A percentile compares a stretch with the other conserved stretches of the same genome.
Evolutionary conservation across 2,888 invertebrate genomes (phyloP).

Genomic region (Odiellus spinosus): DNA sequence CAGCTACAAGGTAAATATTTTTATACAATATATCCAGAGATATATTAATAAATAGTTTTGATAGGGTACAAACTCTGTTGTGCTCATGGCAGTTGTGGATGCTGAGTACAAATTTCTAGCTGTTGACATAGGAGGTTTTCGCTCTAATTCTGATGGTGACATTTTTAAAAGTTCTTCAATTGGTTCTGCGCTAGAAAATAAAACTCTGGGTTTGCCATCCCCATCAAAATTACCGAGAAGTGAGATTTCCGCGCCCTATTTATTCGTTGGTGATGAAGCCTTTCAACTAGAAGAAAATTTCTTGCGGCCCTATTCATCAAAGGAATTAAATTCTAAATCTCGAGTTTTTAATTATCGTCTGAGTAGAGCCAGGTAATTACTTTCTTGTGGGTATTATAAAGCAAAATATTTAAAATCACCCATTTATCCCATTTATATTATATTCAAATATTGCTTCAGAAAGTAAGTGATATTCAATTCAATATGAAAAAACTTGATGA

Average conservation of each 20-base stretch:
- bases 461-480: too few species aligned
- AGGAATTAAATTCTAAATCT: conserved; percentile 1
- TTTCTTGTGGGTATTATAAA: too few species aligned
- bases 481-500: too few species aligned
- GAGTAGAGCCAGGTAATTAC: conserved; percentile 6
- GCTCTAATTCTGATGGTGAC: background rate
- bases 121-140: background rate
- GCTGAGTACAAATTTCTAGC: too few species aligned
- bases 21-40: too few species aligned
- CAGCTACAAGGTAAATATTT: too few species aligned
- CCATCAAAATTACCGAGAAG: background rate
- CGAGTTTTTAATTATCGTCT: conserved; percentile 16
- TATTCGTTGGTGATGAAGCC: conserved; percentile 19
- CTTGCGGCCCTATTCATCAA: conserved; percentile 12
- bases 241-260: conserved; percentile 8
- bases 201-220: background rate
- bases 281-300: conserved; percentile 16
- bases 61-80: too few species aligned
- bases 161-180: background rate
- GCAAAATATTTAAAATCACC: too few species aligned
- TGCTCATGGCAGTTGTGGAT: too few species aligned
- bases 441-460: too few species aligned
- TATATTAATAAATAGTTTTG: too few species aligned
- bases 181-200: background rate
- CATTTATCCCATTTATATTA: too few species aligned